A percentile compares a stretch with the other conserved stretches of the same genome.
Evolutionary conservation across 2,797 vertebrate genomes (phyloP).

Genomic region (Sebastolobus altivelis): DNA sequence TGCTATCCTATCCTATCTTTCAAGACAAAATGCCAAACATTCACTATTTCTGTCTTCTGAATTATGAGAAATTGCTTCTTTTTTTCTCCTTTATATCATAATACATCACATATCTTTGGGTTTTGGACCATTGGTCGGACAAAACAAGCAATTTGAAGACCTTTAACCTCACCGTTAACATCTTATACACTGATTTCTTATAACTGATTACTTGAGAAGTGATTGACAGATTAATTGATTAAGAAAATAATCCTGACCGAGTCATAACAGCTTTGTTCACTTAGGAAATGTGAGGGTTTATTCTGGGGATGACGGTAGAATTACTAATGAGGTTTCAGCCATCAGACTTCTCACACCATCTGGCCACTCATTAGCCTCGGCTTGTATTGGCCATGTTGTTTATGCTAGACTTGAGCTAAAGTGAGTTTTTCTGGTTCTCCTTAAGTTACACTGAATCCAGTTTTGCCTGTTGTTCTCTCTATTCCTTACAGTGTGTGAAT

Average conservation of each 20-base stretch:
- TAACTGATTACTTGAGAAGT: background rate
- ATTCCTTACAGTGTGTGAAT: slow-evolving; percentile 26
- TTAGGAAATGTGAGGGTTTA: slow-evolving; percentile 42
- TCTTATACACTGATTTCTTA: background rate
- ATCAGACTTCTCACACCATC: slow-evolving; percentile 67
- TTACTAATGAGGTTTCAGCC: slow-evolving; percentile 60
- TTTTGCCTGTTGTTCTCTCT: slow-evolving; percentile 13
- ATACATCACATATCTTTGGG: background rate
- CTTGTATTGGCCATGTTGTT: slow-evolving; percentile 60
- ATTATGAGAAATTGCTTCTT: background rate
- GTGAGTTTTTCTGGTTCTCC: slow-evolving; percentile 36
- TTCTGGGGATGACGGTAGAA: slow-evolving; percentile 56
- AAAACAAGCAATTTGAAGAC: slow-evolving; percentile 2
- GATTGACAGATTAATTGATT: slow-evolving; percentile 1
- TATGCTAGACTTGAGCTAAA: slow-evolving; percentile 38
- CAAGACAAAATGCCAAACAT: background rate
- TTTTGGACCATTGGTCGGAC: background rate
- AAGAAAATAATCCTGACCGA: slow-evolving; percentile 1
- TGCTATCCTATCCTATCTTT: background rate
- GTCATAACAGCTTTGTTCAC: slow-evolving; percentile 11
- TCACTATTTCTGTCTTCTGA: background rate
- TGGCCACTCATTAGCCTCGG: slow-evolving; percentile 67
- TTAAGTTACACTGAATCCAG: slow-evolving; percentile 12
- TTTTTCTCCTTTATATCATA: background rate
- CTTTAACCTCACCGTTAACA: background rate